These are phyloP conservation scores for Sylvilagus bachmani DNA, from an alignment of 2,113 vertebrate species.

Conservation along the genomic window DNA sequence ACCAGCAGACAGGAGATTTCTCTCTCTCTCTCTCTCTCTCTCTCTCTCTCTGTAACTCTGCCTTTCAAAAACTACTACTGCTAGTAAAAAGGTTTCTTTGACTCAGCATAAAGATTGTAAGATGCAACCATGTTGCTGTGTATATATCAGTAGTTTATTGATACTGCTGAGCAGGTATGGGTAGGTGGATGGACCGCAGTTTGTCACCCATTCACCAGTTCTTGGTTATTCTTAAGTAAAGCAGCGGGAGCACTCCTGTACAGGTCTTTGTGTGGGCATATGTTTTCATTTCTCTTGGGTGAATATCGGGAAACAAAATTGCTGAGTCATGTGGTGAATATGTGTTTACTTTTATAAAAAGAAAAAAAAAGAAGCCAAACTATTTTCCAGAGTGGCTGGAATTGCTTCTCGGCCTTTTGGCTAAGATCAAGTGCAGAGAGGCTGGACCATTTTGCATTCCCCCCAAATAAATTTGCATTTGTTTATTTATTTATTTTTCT, in stretches of 20 bases:
- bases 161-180: neutral
- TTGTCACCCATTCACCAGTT: neutral
- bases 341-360: neutral
- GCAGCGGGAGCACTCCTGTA: neutral
- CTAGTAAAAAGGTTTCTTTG: neutral
- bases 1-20: too few relatives aligned
- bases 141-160: neutral
- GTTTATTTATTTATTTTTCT: too few relatives aligned
- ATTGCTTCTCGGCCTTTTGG: too few relatives aligned
- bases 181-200: neutral
- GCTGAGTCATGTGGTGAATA: constrained; percentile 1
- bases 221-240: neutral
- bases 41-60: too few relatives aligned
- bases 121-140: neutral
- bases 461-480: neutral
- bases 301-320: neutral
- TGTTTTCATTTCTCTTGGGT: neutral
- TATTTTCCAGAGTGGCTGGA: neutral
- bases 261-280: neutral
- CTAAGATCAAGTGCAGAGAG: neutral
- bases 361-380: neutral
- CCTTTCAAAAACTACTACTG: too few relatives aligned
- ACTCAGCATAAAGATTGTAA: neutral
- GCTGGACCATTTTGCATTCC: neutral
- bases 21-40: too few relatives aligned